Evolutionary conservation across 2,888 invertebrate species (phyloP).

Genomic region (Neoscelio sp.): DNA sequence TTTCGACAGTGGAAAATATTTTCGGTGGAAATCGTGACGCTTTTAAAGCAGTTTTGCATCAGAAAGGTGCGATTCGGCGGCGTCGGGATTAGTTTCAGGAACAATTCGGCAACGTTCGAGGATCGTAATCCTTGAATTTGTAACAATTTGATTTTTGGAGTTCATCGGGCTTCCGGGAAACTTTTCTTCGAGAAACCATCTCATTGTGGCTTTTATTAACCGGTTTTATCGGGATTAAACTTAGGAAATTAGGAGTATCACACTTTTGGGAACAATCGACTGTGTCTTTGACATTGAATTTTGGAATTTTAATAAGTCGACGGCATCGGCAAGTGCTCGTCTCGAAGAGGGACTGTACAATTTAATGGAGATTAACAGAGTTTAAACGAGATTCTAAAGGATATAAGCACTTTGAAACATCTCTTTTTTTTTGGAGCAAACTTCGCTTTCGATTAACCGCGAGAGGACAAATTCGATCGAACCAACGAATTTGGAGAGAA

Average conservation of each 20-base stretch:
- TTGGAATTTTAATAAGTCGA: too few relatives aligned
- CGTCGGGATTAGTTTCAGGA: slow-evolving; percentile 17
- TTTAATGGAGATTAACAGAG: too few relatives aligned
- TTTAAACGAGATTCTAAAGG: too few relatives aligned
- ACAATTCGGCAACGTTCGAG: background rate
- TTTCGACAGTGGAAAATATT: slow-evolving; percentile 24
- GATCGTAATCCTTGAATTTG: too few relatives aligned
- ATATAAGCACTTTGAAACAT: too few relatives aligned
- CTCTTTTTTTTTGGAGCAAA: too few relatives aligned
- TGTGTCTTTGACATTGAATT: too few relatives aligned
- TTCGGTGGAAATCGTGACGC: slow-evolving; percentile 39
- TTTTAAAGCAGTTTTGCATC: slow-evolving; percentile 42
- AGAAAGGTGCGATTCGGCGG: slow-evolving; percentile 24
- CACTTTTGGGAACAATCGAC: too few relatives aligned
- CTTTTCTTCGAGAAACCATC: too few relatives aligned
- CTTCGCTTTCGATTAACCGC: slow-evolving; percentile 24
- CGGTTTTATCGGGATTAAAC: slow-evolving; percentile 6
- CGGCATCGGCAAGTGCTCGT: too few relatives aligned
- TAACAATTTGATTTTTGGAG: too few relatives aligned
- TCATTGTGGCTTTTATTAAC: slow-evolving; percentile 11
- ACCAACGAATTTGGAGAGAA: slow-evolving; percentile 27
- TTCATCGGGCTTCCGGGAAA: slow-evolving; percentile 22
- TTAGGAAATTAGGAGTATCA: background rate
- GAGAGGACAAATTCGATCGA: slow-evolving; percentile 34
- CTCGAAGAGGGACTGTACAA: too few relatives aligned